A percentile compares a stretch with the other conserved stretches of the same genome.
Evolutionary conservation across 2,888 invertebrate species (phyloP).

Genomic region (Diadegma fenestrale): DNA sequence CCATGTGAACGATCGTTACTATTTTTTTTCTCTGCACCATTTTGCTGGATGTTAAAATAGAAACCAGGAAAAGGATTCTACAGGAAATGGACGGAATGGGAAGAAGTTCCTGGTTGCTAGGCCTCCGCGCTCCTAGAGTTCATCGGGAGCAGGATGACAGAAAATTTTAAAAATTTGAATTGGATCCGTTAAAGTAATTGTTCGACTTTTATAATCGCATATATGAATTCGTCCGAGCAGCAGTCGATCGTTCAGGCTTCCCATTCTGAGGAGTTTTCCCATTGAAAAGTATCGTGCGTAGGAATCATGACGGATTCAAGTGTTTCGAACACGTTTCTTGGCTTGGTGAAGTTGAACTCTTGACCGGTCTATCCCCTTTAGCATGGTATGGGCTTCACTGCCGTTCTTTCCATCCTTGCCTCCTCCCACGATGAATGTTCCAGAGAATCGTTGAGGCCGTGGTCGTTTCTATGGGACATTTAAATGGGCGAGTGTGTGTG

Average conservation of each 20-base stretch:
- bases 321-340: background rate
- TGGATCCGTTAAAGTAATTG: background rate
- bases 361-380: constrained; percentile 1
- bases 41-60: background rate
- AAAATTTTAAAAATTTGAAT: background rate
- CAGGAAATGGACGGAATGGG: constrained; percentile 11
- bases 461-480: constrained; percentile 6
- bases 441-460: constrained; percentile 17
- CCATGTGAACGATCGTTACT: background rate
- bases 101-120: background rate
- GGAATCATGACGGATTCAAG: background rate
- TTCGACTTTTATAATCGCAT: background rate
- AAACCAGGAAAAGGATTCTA: background rate
- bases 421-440: constrained; percentile 2
- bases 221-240: background rate
- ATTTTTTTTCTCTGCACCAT: background rate
- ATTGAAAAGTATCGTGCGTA: background rate
- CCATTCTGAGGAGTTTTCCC: background rate
- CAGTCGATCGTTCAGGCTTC: background rate
- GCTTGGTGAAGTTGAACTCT: background rate
- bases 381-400: background rate
- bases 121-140: background rate
- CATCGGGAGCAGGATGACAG: background rate
- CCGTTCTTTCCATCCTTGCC: background rate
- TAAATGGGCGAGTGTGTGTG: background rate